Evolutionary conservation across 2,113 vertebrate genomes (phyloP).

Genomic region (Argyrosomus japonicus): DNA sequence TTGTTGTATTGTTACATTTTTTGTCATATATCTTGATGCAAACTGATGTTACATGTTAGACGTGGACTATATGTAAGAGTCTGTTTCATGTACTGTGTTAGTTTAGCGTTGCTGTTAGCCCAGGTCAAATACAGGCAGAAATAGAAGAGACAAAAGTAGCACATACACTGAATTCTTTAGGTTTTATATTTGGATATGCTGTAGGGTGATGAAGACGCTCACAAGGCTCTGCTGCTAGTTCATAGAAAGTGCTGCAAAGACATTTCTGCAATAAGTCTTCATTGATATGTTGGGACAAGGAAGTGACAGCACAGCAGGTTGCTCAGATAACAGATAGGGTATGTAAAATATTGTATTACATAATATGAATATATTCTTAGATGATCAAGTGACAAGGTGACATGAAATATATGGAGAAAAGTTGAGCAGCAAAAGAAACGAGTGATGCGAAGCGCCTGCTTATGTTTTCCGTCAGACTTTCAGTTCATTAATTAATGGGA

Average conservation of each 20-base stretch:
- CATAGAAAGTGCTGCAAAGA: conserved; percentile 36
- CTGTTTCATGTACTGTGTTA: not conserved
- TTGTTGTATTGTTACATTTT: not conserved
- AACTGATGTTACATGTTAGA: not conserved
- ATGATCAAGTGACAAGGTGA: conserved; percentile 13
- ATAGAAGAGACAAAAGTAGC: not conserved
- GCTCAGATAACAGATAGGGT: conserved; percentile 20
- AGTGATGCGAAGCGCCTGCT: not conserved
- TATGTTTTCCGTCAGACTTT: not conserved
- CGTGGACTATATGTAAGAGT: not conserved
- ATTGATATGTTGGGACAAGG: conserved; percentile 26
- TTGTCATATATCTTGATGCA: not conserved
- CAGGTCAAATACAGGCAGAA: not conserved
- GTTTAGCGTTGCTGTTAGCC: not conserved
- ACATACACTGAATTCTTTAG: not conserved
- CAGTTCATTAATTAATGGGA: not conserved
- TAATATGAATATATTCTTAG: conserved; percentile 16
- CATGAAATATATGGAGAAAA: conserved; percentile 15
- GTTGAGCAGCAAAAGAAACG: not conserved
- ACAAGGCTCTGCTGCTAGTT: conserved; percentile 18
- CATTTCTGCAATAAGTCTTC: conserved; percentile 25
- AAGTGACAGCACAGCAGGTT: conserved; percentile 28
- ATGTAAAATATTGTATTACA: conserved; percentile 18
- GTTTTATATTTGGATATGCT: conserved; percentile 29
- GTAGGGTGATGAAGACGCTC: conserved; percentile 20